phyloP scores from a whole-genome alignment of 2,113 vertebrate species.

The Mus pahari region DNA sequence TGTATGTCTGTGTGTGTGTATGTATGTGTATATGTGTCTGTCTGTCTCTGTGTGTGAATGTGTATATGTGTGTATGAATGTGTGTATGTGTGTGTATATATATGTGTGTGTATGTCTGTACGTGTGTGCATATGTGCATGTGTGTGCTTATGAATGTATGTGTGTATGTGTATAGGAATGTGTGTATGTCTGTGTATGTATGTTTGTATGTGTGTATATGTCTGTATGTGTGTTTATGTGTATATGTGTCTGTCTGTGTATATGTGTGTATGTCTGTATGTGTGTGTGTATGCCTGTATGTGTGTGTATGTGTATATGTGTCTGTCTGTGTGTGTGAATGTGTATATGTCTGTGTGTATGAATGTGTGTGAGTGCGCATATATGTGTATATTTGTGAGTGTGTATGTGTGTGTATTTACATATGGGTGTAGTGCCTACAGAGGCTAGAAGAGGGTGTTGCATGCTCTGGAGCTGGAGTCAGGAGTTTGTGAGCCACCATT shows the following conservation, averaged over 20 bases:
- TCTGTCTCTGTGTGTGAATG: neutral
- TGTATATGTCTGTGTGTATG: neutral
- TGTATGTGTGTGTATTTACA: accelerated
- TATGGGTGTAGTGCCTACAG: neutral
- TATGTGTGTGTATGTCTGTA: no score
- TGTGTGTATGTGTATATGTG: neutral
- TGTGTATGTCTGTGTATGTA: neutral
- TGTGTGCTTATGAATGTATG: no score
- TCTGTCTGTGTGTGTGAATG: neutral
- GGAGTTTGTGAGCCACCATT: neutral
- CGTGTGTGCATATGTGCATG: no score
- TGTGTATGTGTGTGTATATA: neutral
- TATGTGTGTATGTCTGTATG: neutral
- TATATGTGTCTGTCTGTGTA: neutral
- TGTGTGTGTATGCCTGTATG: neutral
- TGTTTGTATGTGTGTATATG: neutral
- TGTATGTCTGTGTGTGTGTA: neutral
- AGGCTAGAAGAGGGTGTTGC: neutral
- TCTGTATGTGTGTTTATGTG: neutral
- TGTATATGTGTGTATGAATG: neutral
- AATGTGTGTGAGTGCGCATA: neutral
- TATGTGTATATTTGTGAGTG: accelerated
- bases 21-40: neutral
- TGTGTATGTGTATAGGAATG: neutral
- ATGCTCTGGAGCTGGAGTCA: neutral